Evolutionary conservation across 2,113 vertebrate species (phyloP).

Genomic region (human): DNA sequence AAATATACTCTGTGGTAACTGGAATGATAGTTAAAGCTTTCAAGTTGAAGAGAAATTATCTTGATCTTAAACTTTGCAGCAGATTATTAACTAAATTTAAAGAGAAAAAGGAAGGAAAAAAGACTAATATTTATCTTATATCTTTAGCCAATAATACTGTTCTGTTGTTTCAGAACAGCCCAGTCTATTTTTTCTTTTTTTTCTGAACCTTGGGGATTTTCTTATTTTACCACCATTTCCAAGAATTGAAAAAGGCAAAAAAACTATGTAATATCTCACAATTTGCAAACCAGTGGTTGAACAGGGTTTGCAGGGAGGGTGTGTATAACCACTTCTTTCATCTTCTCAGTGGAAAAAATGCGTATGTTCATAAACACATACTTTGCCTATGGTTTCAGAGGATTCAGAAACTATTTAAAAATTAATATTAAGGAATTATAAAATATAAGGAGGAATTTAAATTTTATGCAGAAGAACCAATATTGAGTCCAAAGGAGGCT

Average conservation of each 20-base stretch:
- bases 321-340: background rate
- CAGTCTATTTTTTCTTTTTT: background rate
- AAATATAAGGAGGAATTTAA: background rate
- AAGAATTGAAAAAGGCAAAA: background rate
- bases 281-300: background rate
- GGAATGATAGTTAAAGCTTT: background rate
- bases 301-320: too few relatives aligned
- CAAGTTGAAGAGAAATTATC: background rate
- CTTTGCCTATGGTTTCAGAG: background rate
- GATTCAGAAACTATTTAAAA: background rate
- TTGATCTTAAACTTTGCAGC: background rate
- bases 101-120: background rate
- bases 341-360: background rate
- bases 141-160: too few relatives aligned
- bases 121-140: background rate
- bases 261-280: background rate
- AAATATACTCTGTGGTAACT: background rate
- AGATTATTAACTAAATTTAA: too few relatives aligned
- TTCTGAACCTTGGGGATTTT: background rate
- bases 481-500: background rate
- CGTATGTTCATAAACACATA: background rate
- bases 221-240: background rate
- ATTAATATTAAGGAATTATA: background rate
- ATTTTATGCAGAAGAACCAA: background rate
- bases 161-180: background rate